Evolutionary conservation across 2,113 vertebrate genomes (phyloP).

Genomic region (Canis aureus): DNA sequence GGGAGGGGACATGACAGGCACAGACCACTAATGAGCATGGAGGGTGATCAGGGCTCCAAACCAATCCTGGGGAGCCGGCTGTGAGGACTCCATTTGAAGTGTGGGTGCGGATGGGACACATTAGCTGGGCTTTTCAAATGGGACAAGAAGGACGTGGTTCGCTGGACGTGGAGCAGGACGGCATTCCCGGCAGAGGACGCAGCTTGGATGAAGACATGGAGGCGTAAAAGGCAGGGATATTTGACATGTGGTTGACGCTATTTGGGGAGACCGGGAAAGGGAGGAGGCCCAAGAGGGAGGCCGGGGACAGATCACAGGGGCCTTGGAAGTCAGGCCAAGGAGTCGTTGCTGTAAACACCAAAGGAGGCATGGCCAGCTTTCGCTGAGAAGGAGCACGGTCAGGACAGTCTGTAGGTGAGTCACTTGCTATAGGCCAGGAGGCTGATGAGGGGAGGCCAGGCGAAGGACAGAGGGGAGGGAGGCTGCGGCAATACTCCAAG

Average conservation of each 20-base stretch:
- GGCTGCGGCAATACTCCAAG: not conserved
- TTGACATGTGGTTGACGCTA: not conserved
- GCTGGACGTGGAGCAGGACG: not conserved
- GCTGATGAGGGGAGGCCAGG: not conserved
- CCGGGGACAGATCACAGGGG: not conserved
- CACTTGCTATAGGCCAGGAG: not conserved
- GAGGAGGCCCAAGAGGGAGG: not conserved
- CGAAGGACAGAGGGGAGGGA: not conserved
- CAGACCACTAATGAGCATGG: accelerated
- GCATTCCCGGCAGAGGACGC: not conserved
- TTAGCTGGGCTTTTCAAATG: not conserved
- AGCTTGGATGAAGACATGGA: not conserved
- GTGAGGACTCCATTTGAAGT: not conserved
- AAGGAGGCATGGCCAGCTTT: not conserved
- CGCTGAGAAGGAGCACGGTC: not conserved
- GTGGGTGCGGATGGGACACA: not conserved
- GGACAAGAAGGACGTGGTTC: not conserved
- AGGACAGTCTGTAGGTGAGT: not conserved
- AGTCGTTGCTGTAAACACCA: not conserved
- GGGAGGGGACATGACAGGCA: not conserved
- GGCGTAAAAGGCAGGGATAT: not conserved
- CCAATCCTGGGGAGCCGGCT: not conserved
- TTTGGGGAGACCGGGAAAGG: not conserved
- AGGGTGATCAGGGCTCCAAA: not conserved
- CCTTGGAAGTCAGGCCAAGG: not conserved